Evolutionary conservation across 2,888 invertebrate species (phyloP).

Genomic region (Agrochola macilenta): DNA sequence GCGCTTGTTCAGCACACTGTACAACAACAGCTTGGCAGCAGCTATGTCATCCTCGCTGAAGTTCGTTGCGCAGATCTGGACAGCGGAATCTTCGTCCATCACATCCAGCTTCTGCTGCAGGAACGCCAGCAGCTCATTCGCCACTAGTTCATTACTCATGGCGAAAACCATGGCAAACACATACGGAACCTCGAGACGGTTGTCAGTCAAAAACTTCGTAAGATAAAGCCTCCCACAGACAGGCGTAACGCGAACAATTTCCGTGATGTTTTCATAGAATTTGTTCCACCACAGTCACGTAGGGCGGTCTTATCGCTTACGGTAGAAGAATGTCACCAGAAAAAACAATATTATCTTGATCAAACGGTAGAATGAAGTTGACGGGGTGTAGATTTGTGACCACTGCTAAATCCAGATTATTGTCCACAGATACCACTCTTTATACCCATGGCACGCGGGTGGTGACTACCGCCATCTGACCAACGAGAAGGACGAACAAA

Average conservation of each 20-base stretch:
- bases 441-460: slow-evolving; percentile 99
- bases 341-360: background rate
- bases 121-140: too few species aligned
- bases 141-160: too few species aligned
- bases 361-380: background rate
- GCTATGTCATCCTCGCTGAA: too few species aligned
- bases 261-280: too few species aligned
- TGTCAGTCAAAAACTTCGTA: background rate
- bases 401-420: background rate
- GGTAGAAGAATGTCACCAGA: background rate
- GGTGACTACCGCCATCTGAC: slow-evolving; percentile 96
- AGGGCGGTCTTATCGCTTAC: too few species aligned
- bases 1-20: too few species aligned
- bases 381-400: background rate
- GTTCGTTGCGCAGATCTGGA: too few species aligned
- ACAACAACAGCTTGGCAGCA: too few species aligned
- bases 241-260: too few species aligned
- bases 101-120: too few species aligned
- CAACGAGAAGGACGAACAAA: slow-evolving; percentile 94
- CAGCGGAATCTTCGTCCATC: too few species aligned
- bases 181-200: background rate
- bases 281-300: too few species aligned
- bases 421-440: slow-evolving; percentile 95
- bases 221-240: background rate
- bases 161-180: background rate